These are phyloP conservation scores for Peromyscus attwateri DNA, from an alignment of 2,797 vertebrate species.

Conservation along the genomic window DNA sequence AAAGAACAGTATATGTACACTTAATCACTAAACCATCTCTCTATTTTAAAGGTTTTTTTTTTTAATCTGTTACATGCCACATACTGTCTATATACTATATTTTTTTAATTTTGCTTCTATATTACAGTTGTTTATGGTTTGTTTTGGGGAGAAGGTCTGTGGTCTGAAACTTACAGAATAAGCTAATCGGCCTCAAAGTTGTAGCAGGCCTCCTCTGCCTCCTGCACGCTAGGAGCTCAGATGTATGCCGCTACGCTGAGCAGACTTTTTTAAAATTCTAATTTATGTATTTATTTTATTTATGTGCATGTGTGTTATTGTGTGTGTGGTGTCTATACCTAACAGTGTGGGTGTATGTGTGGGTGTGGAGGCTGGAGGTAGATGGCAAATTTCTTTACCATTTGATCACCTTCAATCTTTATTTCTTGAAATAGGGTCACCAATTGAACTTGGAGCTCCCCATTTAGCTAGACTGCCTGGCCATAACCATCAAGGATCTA, in stretches of 20 bases:
- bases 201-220: not conserved
- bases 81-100: not conserved
- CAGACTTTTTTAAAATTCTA: not conserved
- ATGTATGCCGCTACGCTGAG: not conserved
- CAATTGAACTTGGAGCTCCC: not conserved
- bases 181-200: not conserved
- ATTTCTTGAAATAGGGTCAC: not conserved
- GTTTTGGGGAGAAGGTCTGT: not conserved
- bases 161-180: not conserved
- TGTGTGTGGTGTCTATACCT: not conserved
- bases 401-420: not conserved
- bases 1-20: not conserved
- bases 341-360: not conserved
- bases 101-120: conserved; percentile 27
- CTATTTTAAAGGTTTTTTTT: not conserved
- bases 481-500: no score
- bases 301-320: not conserved
- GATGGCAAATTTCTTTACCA: not conserved
- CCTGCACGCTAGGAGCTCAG: not conserved
- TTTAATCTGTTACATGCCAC: not conserved
- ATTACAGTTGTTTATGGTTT: not conserved
- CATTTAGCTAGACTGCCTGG: not conserved
- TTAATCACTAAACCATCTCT: not conserved
- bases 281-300: not conserved
- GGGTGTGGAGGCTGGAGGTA: not conserved